A percentile compares a stretch with the other conserved stretches of the same genome.
Evolutionary conservation across 1,140 invertebrate species (phyloP).

Genomic region (Tetramorium alpestre): DNA sequence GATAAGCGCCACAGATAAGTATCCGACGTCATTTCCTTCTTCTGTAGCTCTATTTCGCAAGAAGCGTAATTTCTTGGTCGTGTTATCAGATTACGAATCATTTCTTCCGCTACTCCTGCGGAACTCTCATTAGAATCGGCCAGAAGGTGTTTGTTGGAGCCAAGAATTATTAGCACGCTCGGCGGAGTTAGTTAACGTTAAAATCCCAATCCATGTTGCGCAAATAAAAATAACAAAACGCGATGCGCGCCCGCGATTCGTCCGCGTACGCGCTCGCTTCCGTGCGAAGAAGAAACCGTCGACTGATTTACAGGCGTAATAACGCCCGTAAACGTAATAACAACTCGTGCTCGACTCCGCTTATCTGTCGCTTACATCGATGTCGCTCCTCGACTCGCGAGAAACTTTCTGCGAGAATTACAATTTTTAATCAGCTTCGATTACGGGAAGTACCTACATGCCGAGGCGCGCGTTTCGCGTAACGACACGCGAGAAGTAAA

Average conservation of each 20-base stretch:
- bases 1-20: constrained; percentile 24
- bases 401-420: constrained; percentile 31
- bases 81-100: background rate
- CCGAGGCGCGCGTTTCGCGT: constrained; percentile 10
- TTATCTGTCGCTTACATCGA: constrained; percentile 33
- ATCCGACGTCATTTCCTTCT: constrained; percentile 25
- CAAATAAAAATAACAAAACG: constrained; percentile 19
- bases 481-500: background rate
- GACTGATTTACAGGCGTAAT: constrained; percentile 18
- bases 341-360: background rate
- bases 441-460: background rate
- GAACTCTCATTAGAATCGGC: background rate
- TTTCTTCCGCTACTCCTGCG: background rate
- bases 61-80: background rate
- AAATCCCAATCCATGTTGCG: background rate
- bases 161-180: background rate
- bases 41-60: background rate
- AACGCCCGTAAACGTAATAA: background rate
- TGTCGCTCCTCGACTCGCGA: constrained; percentile 3
- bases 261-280: background rate
- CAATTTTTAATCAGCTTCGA: constrained; percentile 43
- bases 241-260: background rate
- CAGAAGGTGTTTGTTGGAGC: background rate
- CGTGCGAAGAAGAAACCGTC: background rate
- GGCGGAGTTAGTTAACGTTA: background rate